Conservation (phyloP, 2,888 invertebrate genomes). For the Epinotia brunnichana region DNA sequence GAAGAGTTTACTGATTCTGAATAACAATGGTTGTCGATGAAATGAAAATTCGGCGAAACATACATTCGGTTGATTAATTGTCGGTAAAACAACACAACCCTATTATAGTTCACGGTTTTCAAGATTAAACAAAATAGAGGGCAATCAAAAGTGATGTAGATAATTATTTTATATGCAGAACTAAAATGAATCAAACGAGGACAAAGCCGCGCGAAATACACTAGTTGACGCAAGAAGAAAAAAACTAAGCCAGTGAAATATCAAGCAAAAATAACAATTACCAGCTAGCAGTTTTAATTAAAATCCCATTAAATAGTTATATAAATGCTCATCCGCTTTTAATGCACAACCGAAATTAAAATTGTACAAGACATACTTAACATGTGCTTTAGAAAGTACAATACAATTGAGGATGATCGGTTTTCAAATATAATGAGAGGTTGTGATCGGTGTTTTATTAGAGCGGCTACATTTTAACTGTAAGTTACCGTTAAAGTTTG, state of each 20-base stretch:
- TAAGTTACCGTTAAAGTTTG: conserved; percentile 26
- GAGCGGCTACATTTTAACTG: conserved; percentile 30
- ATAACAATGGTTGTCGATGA: too few relatives aligned
- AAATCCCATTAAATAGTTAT: conserved; percentile 33
- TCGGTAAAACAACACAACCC: too few relatives aligned
- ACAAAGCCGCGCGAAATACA: neutral
- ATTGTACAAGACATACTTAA: conserved; percentile 7
- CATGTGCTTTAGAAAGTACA: conserved; percentile 34
- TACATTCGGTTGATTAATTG: too few relatives aligned
- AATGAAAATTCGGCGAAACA: too few relatives aligned
- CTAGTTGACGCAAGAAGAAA: neutral
- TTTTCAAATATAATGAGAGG: conserved; percentile 30
- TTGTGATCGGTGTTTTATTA: conserved; percentile 33
- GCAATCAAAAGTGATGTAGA: too few relatives aligned
- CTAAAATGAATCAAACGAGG: neutral
- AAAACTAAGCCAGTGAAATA: neutral
- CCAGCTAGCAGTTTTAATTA: conserved; percentile 23
- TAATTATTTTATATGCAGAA: too few relatives aligned
- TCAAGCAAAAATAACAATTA: conserved; percentile 9
- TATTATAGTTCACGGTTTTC: too few relatives aligned
- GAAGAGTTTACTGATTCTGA: too few relatives aligned
- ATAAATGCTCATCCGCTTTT: conserved; percentile 25
- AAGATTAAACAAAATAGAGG: too few relatives aligned
- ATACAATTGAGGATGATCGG: conserved; percentile 31
- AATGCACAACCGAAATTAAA: conserved; percentile 28